Evolutionary conservation across 2,797 vertebrate genomes (phyloP).

Genomic region (Falco rusticolus): DNA sequence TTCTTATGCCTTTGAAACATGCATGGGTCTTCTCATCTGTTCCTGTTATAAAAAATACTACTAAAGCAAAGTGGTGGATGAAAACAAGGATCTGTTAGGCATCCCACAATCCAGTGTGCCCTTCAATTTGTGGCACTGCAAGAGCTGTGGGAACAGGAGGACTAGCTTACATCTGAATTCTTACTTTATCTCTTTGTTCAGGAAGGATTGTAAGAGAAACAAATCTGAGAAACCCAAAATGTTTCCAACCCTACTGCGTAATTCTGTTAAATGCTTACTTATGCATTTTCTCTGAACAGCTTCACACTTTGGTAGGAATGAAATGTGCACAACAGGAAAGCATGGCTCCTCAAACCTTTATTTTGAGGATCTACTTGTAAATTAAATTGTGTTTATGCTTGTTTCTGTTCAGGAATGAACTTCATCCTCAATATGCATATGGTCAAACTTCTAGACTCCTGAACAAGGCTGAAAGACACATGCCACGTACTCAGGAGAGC

Average conservation of each 20-base stretch:
- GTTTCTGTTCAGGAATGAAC: not conserved
- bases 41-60: not conserved
- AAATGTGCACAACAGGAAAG: not conserved
- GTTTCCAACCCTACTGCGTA: not conserved
- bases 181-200: not conserved
- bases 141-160: not conserved
- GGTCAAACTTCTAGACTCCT: not conserved
- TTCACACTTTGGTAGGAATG: not conserved
- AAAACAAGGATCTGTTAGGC: not conserved
- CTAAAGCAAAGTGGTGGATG: not conserved
- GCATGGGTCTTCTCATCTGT: not conserved
- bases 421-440: not conserved
- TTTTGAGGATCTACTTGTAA: not conserved
- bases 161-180: not conserved
- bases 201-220: not conserved
- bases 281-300: not conserved
- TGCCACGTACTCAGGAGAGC: not conserved
- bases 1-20: not conserved
- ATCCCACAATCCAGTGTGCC: not conserved
- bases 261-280: not conserved
- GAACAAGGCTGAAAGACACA: not conserved
- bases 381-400: not conserved
- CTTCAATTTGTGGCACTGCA: not conserved
- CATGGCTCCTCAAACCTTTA: not conserved
- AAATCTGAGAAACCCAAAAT: not conserved